Conservation (phyloP, 2,113 vertebrate species). For the Eolophus roseicapilla region DNA sequence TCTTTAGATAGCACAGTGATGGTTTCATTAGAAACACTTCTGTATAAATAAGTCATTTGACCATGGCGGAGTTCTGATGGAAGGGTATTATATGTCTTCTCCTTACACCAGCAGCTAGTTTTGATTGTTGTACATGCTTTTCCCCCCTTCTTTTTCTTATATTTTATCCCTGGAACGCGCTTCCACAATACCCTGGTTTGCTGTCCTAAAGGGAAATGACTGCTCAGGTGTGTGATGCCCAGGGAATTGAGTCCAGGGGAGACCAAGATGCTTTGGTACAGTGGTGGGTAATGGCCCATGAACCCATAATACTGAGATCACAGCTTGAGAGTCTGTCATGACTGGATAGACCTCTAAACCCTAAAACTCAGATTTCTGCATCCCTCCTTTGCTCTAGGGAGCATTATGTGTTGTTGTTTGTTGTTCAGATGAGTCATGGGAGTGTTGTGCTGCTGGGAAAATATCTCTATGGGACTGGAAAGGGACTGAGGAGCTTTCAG, state of each 20-base stretch:
- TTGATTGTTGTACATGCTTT: background rate
- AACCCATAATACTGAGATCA: background rate
- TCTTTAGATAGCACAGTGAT: conserved; percentile 16
- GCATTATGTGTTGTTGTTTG: background rate
- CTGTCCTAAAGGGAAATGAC: background rate
- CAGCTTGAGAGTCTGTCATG: background rate
- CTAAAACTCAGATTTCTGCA: background rate
- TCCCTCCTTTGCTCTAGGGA: background rate
- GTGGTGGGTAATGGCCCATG: background rate
- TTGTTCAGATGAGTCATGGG: background rate
- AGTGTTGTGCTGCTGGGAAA: background rate
- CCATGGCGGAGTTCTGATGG: background rate
- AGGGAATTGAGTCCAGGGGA: background rate
- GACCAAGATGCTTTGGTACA: background rate
- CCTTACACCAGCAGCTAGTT: background rate
- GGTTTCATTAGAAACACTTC: conserved; percentile 41
- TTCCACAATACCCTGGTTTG: background rate
- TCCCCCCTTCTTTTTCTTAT: background rate
- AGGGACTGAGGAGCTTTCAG: background rate
- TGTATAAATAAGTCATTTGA: conserved; percentile 11
- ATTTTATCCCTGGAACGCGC: background rate
- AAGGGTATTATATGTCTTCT: background rate
- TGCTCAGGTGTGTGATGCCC: background rate
- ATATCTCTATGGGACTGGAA: background rate
- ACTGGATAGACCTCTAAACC: background rate